Base-by-base conservation (phyloP, 2,888 invertebrate genomes). In the Tuberolachnus salignus region DNA sequence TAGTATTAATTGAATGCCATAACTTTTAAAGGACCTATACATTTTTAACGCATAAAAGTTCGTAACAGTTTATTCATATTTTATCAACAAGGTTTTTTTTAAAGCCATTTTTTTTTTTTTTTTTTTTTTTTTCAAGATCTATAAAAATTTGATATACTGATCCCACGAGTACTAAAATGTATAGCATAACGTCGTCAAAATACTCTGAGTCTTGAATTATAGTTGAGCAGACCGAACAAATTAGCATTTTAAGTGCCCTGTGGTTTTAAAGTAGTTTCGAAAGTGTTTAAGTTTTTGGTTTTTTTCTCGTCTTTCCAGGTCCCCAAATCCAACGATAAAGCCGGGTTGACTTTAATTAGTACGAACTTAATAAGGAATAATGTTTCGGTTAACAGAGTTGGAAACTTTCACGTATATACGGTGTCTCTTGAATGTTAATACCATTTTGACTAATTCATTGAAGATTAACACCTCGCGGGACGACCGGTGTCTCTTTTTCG, bases 381-480 rank as follows among this genome's bases (percentile, higher is more conserved):
- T 78, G 78, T 78, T 78, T 69, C 51, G 78, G 78, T 78, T 78
- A 78, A 69, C 78, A 57, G 59, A 78, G 69, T 61, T 23, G 67
- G 69, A 78, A 78, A 78, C 78, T 78, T 78, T 78, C 21, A 42
- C 67, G 49, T 59, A n/a, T 34, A 34, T 34, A 34, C 16, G 59
- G 78, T 69, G 78, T 78, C 78, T 59, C 67, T 46, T 78, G 78
- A 78, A 78, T 78, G 78, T 78, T 78, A 78, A 78, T 78, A 78
- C 67, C 78, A 46, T 78, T 78, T 78, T 78, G 78, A 78, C 78
- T 78, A 78, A 78, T 78, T 78, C 78, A 78, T 78, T 78, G 78
- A 78, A 78, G 78, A 78, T 78, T 78, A 78, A 78, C 78, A 78
- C 78, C 78, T 78, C 78, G 51, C 78, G 78, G 69, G 78, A 78